Evolutionary conservation across 2,113 vertebrate genomes (phyloP).

Genomic region (Protobothrops flavoviridis): DNA sequence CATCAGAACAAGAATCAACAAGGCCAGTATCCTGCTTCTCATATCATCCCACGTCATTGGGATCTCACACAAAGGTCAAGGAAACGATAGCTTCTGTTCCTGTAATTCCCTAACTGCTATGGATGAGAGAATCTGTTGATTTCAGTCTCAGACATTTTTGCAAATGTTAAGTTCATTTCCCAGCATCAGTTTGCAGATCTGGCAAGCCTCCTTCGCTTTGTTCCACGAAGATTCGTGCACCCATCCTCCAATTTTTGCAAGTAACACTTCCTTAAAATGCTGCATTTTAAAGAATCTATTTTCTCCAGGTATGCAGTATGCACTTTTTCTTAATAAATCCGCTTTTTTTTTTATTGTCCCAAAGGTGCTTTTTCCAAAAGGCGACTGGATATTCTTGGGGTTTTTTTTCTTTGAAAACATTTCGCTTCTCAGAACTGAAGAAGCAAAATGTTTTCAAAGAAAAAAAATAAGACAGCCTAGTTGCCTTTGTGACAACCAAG

Average conservation of each 20-base stretch:
- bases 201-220: neutral
- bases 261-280: neutral
- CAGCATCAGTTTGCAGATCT: neutral
- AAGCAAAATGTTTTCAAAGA: neutral
- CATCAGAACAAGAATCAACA: neutral
- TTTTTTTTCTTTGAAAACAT: no score
- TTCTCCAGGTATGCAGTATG: neutral
- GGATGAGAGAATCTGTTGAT: neutral
- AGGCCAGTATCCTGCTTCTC: neutral
- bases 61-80: neutral
- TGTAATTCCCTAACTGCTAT: neutral
- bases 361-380: neutral
- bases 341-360: neutral
- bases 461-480: neutral
- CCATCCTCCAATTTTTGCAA: neutral
- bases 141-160: neutral
- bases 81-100: neutral
- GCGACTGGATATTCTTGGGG: no score
- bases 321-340: neutral
- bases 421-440: no score
- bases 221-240: neutral
- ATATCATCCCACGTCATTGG: neutral
- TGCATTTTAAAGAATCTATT: neutral
- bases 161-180: neutral
- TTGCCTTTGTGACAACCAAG: neutral